phyloP scores from a whole-genome alignment of 2,888 invertebrate genomes.

The Lamellibrachia columna region DNA sequence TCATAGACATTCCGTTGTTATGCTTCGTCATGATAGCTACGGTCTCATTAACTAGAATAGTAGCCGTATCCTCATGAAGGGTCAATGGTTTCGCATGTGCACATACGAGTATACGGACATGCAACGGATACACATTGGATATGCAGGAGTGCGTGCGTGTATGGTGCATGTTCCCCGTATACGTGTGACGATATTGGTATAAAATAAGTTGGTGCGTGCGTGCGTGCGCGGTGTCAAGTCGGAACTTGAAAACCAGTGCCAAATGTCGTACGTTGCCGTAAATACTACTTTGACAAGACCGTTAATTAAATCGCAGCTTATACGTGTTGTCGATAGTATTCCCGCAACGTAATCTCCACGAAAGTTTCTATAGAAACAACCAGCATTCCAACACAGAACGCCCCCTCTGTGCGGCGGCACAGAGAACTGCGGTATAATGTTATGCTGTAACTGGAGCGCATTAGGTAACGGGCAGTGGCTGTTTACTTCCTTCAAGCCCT shows the following conservation, averaged over 20 bases:
- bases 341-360: not conserved
- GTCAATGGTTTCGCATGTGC: no score
- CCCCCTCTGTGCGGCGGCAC: not conserved
- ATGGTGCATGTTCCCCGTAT: not conserved
- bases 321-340: not conserved
- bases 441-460: not conserved
- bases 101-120: not conserved
- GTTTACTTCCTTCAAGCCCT: not conserved
- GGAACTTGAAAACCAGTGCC: not conserved
- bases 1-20: no score
- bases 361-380: not conserved
- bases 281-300: not conserved
- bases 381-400: not conserved
- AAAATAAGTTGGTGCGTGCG: not conserved
- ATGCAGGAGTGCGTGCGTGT: not conserved
- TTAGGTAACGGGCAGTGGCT: not conserved
- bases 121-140: not conserved
- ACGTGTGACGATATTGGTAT: not conserved
- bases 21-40: no score
- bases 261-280: not conserved
- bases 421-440: not conserved
- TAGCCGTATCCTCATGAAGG: no score
- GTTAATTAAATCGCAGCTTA: slow-evolving; percentile 12
- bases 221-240: not conserved
- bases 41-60: no score